A percentile compares a stretch with the other conserved stretches of the same genome.
These are phyloP conservation scores for Empidonax alnorum DNA, from an alignment of 2,113 vertebrate genomes.

Conservation along the genomic window DNA sequence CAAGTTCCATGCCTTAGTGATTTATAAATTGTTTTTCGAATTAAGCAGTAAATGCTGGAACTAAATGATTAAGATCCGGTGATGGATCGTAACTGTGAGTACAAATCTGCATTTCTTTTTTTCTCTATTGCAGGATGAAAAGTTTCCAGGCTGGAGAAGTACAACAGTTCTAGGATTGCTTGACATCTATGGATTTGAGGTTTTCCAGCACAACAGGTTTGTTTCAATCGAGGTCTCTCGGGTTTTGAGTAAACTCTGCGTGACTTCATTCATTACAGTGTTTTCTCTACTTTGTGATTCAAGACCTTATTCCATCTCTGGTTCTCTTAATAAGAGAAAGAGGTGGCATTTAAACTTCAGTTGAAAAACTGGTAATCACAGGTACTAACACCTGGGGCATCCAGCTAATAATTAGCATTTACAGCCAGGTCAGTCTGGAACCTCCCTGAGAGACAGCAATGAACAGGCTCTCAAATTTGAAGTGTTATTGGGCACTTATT, in stretches of 20 bases:
- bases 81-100: not conserved
- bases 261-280: not conserved
- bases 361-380: not conserved
- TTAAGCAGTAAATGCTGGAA: not conserved
- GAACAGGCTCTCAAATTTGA: not conserved
- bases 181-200: conserved; percentile 97
- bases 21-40: not conserved
- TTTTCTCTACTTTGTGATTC: not conserved
- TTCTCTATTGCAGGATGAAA: conserved; percentile 78
- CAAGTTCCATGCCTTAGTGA: not conserved
- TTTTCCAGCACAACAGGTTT: conserved; percentile 97
- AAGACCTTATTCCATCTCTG: not conserved
- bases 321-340: not conserved
- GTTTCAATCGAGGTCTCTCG: not conserved
- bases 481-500: not conserved
- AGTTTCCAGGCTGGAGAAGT: conserved; percentile 82
- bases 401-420: not conserved
- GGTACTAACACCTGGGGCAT: not conserved
- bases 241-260: not conserved
- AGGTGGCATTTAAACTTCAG: not conserved
- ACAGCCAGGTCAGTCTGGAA: not conserved
- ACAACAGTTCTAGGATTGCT: conserved; percentile 91
- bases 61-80: no score
- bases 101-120: not conserved
- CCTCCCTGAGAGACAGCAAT: not conserved